Evolutionary conservation across 1,140 invertebrate genomes (phyloP).

Genomic region (Drosophila murphyi): DNA sequence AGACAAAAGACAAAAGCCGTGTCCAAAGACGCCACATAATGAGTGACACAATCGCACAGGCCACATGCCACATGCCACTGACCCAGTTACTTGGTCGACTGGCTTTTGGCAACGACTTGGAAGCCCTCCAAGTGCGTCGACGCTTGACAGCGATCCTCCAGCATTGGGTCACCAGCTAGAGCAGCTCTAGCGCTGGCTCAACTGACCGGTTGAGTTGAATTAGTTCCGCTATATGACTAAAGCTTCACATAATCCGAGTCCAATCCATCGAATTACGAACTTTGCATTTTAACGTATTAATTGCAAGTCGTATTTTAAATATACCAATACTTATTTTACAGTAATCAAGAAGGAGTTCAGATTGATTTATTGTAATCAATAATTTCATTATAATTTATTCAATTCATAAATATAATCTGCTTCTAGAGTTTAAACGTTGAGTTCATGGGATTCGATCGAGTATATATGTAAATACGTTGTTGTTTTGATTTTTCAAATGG

Average conservation of each 20-base stretch:
- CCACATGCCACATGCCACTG: slow-evolving; percentile 61
- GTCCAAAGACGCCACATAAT: slow-evolving; percentile 37
- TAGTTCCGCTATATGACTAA: slow-evolving; percentile 81
- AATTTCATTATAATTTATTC: background rate
- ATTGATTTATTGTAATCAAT: background rate
- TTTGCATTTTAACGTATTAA: slow-evolving; percentile 12
- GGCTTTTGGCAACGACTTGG: slow-evolving; percentile 23
- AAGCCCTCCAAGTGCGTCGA: slow-evolving; percentile 58
- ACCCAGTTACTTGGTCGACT: slow-evolving; percentile 68
- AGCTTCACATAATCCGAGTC: slow-evolving; percentile 68
- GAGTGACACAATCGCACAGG: slow-evolving; percentile 50
- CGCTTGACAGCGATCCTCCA: slow-evolving; percentile 70
- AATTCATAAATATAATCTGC: background rate
- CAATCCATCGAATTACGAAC: slow-evolving; percentile 55
- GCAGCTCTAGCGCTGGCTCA: slow-evolving; percentile 28
- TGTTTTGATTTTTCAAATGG: background rate
- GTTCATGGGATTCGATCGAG: background rate
- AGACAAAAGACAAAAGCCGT: slow-evolving; percentile 61
- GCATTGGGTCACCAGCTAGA: slow-evolving; percentile 15
- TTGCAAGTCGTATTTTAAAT: background rate
- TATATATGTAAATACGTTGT: background rate
- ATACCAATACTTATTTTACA: background rate
- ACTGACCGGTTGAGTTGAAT: slow-evolving; percentile 46
- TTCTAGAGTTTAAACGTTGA: background rate
- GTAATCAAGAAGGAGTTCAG: background rate